Conservation (phyloP, 2,888 invertebrate species). For the Liposcelis brunnea region DNA sequence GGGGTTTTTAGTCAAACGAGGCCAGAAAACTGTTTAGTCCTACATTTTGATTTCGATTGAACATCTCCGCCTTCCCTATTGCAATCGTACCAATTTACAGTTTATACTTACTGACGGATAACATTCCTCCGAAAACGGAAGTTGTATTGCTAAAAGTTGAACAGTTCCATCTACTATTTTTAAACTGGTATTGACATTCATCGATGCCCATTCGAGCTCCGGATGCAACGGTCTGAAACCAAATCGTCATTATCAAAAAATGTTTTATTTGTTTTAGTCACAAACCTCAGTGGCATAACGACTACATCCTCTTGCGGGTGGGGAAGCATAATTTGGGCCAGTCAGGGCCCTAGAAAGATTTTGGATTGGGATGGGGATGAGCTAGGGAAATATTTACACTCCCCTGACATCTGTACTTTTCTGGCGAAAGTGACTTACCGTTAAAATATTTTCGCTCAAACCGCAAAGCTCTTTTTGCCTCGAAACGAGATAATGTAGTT, state of each 20-base stretch:
- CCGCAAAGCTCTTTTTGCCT: conserved; percentile 59
- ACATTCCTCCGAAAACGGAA: conserved; percentile 68
- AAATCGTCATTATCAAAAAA: too few relatives aligned
- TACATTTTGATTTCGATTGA: too few relatives aligned
- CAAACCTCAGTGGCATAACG: conserved; percentile 10
- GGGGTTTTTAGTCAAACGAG: too few relatives aligned
- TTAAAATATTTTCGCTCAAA: conserved; percentile 50
- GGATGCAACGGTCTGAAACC: conserved; percentile 52
- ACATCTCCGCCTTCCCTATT: too few relatives aligned
- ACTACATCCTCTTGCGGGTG: not conserved
- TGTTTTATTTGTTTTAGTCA: too few relatives aligned
- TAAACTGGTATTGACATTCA: conserved; percentile 81
- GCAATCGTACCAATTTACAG: too few relatives aligned
- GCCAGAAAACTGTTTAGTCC: too few relatives aligned
- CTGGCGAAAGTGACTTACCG: too few relatives aligned
- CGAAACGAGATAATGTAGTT: conserved; percentile 49
- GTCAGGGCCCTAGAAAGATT: conserved; percentile 15
- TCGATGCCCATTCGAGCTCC: conserved; percentile 74
- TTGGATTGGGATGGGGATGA: not conserved
- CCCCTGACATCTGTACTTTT: too few relatives aligned
- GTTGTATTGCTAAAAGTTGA: conserved; percentile 58
- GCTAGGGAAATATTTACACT: conserved; percentile 10
- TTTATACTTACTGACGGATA: conserved; percentile 58
- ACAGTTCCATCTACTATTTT: conserved; percentile 79
- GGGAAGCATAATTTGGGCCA: conserved; percentile 21